Evolutionary conservation across 2,797 vertebrate species (phyloP).

Genomic region (Pantherophis alleghaniensis): DNA sequence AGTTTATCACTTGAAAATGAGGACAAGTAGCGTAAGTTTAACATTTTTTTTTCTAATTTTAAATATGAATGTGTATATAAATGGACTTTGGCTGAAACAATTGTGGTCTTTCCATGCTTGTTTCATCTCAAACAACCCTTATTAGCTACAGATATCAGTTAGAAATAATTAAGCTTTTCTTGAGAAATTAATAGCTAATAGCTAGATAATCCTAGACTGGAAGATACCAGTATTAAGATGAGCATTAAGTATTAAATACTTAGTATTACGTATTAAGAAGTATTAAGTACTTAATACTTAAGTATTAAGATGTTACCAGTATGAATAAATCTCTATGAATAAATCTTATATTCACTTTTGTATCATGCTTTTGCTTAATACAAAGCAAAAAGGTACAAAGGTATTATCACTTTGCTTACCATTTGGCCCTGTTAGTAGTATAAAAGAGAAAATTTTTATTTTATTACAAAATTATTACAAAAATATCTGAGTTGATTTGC

Average conservation of each 20-base stretch:
- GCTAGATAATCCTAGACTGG: background rate
- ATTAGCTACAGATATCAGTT: background rate
- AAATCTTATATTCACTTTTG: background rate
- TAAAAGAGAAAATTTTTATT: background rate
- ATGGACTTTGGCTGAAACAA: background rate
- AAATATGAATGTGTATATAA: background rate
- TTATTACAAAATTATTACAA: background rate
- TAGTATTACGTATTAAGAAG: background rate
- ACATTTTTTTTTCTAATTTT: background rate
- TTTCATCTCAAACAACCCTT: background rate
- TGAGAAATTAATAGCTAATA: background rate
- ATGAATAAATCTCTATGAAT: background rate
- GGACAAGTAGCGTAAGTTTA: slow-evolving; percentile 88
- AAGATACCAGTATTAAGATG: background rate
- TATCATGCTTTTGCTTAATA: background rate
- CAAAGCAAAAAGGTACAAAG: background rate
- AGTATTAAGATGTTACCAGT: background rate
- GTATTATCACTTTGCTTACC: background rate
- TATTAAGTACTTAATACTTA: background rate
- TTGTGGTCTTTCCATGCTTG: background rate
- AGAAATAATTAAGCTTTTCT: background rate
- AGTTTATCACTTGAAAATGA: slow-evolving; percentile 98
- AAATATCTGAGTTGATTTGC: background rate
- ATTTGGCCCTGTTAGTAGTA: background rate
- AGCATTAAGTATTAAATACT: background rate